phyloP scores from a whole-genome alignment of 2,797 vertebrate species.

The Phrynocephalus vlangalii region DNA sequence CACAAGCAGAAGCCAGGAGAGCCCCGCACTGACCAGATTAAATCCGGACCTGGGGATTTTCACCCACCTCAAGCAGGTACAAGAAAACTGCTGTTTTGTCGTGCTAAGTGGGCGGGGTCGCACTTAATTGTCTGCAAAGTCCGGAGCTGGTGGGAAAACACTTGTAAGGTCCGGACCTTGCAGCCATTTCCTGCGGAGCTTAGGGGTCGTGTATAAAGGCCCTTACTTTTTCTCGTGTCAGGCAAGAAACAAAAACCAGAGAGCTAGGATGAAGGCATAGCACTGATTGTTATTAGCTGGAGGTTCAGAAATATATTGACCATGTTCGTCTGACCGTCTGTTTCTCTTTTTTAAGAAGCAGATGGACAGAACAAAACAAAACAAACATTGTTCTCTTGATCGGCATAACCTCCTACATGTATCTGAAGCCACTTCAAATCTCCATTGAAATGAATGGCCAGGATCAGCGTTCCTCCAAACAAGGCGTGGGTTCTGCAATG shows the following conservation, averaged over 20 bases:
- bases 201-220: too few species aligned
- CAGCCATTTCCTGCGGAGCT: too few species aligned
- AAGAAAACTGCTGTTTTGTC: too few species aligned
- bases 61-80: too few species aligned
- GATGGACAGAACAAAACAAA: neutral
- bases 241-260: neutral
- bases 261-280: neutral
- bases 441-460: neutral
- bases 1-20: too few species aligned
- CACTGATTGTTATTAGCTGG: neutral
- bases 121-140: too few species aligned
- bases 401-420: neutral
- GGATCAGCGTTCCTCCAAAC: neutral
- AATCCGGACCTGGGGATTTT: too few species aligned
- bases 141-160: too few species aligned
- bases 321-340: neutral
- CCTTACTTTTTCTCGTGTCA: neutral
- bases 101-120: too few species aligned
- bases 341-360: neutral
- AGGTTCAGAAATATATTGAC: neutral
- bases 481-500: neutral
- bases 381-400: too few species aligned
- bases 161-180: too few species aligned
- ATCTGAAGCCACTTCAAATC: neutral
- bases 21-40: too few species aligned